These are phyloP conservation scores for Colinus virginianus DNA, from an alignment of 2,113 vertebrate genomes.

Conservation along the genomic window DNA sequence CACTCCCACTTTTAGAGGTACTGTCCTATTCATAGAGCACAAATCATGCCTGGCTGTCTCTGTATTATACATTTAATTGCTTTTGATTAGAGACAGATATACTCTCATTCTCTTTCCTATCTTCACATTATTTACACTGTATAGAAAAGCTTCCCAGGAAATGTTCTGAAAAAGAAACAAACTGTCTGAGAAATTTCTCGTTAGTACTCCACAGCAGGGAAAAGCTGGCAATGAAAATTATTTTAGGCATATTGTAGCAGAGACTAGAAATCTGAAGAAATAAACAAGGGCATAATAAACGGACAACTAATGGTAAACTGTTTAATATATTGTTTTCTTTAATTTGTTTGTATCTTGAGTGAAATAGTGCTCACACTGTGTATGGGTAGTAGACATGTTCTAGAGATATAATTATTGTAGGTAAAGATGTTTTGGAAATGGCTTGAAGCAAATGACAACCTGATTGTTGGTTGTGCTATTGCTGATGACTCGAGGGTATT, in stretches of 20 bases:
- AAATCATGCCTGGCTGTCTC: neutral
- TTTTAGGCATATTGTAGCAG: neutral
- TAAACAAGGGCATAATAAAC: neutral
- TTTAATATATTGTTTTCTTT: neutral
- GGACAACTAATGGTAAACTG: neutral
- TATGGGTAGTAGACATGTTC: neutral
- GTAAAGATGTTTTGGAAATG: neutral
- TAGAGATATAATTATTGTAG: neutral
- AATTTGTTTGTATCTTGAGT: neutral
- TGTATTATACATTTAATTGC: neutral
- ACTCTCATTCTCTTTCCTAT: neutral
- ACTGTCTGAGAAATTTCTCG: neutral
- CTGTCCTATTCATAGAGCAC: neutral
- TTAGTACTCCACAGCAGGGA: neutral
- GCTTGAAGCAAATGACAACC: neutral
- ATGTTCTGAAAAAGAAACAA: neutral
- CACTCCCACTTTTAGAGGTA: neutral
- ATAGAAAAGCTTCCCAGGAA: neutral
- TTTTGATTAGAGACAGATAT: neutral
- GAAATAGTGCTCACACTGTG: neutral
- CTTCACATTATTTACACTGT: neutral
- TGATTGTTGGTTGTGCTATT: neutral
- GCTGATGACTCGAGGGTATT: neutral
- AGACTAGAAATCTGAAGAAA: neutral
- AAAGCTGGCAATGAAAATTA: neutral